A percentile compares a stretch with the other conserved stretches of the same genome.
phyloP scores from a whole-genome alignment of 2,888 invertebrate genomes.

The Tuberolachnus salignus region DNA sequence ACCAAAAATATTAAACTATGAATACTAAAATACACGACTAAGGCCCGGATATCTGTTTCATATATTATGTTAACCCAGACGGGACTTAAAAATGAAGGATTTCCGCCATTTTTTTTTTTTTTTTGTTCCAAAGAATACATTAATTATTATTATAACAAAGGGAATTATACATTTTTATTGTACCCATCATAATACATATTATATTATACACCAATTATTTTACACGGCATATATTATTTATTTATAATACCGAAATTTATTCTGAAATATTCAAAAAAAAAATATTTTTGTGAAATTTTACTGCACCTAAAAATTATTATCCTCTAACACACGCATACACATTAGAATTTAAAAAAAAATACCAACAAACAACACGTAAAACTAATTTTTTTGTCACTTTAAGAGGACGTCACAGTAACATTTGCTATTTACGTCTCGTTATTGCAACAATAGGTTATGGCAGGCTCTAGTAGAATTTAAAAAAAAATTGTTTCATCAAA shows the following conservation, averaged over 20 bases:
- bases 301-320: too few species aligned
- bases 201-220: not conserved
- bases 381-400: too few species aligned
- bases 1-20: not conserved
- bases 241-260: conserved; percentile 4
- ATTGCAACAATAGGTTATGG: too few species aligned
- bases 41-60: conserved; percentile 11
- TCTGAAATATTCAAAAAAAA: conserved; percentile 5
- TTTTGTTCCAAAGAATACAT: conserved; percentile 11
- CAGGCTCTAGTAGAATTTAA: too few species aligned
- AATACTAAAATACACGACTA: not conserved
- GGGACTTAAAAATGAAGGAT: conserved; percentile 12
- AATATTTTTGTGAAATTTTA: too few species aligned
- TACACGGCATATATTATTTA: conserved; percentile 1
- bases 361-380: too few species aligned
- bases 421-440: too few species aligned
- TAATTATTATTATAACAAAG: not conserved
- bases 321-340: too few species aligned
- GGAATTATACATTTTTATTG: conserved; percentile 8
- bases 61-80: conserved; percentile 26
- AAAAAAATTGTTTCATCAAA: too few species aligned
- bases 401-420: too few species aligned
- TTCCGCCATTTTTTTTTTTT: conserved; percentile 15
- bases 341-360: too few species aligned
- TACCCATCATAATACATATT: not conserved